A percentile compares a stretch with the other conserved stretches of the same genome.
phyloP scores from a whole-genome alignment of 1,140 invertebrate species.

The Formica selysi region DNA sequence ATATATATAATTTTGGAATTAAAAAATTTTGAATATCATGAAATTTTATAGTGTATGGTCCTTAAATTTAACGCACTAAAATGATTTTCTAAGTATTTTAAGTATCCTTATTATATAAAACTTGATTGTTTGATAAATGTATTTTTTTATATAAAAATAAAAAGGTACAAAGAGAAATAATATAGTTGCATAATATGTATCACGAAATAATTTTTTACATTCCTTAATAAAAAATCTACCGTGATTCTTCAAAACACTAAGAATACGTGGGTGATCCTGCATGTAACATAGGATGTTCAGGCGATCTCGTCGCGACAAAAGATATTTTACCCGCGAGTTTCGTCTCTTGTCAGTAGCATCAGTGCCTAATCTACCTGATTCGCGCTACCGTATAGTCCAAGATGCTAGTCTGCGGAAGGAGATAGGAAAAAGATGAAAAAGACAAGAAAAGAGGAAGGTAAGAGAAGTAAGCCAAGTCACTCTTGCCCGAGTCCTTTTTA shows the following conservation, averaged over 20 bases:
- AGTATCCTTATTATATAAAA: no score
- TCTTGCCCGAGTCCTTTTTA: conserved; percentile 35
- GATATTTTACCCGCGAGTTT: conserved; percentile 76
- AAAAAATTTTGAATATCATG: no score
- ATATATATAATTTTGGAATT: no score
- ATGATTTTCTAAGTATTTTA: no score
- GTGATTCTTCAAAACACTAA: not conserved
- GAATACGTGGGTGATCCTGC: conserved; percentile 64
- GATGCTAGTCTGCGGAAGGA: not conserved
- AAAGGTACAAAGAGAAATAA: not conserved
- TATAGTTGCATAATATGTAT: not conserved
- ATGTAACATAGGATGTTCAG: conserved; percentile 75
- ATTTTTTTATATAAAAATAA: no score
- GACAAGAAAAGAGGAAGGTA: conserved; percentile 28
- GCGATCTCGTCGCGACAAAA: conserved; percentile 57
- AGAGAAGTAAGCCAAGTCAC: conserved; percentile 46
- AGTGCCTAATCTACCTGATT: conserved; percentile 71
- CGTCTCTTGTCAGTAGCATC: conserved; percentile 64
- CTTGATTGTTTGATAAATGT: no score
- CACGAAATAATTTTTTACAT: not conserved
- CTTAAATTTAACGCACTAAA: no score
- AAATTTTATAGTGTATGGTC: no score
- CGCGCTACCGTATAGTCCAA: conserved; percentile 73
- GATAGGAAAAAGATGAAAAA: conserved; percentile 56
- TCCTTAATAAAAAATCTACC: not conserved